A percentile compares a stretch with the other conserved stretches of the same genome.
These are phyloP conservation scores for Erebia ligea DNA, from an alignment of 2,888 invertebrate species.

Conservation along the genomic window DNA sequence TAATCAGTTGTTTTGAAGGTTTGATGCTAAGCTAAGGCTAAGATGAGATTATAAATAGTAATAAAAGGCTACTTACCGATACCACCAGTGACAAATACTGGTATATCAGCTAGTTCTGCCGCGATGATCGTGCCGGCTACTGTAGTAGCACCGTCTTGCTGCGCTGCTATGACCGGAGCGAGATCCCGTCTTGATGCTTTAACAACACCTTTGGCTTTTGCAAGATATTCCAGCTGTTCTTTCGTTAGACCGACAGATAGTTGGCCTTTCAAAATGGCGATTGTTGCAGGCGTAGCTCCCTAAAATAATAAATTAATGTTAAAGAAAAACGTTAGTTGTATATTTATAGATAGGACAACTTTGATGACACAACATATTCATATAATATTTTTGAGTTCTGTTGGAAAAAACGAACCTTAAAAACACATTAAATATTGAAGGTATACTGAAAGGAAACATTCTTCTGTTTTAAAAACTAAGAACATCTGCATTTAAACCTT, in stretches of 20 bases:
- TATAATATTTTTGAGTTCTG: too few relatives aligned
- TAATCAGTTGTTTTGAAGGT: too few relatives aligned
- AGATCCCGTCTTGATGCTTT: constrained; percentile 96
- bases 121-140: constrained; percentile 96
- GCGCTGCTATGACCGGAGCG: constrained; percentile 87
- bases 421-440: too few relatives aligned
- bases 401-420: too few relatives aligned
- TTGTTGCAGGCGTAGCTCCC: constrained; percentile 96
- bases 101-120: constrained; percentile 91
- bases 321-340: not conserved
- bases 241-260: constrained; percentile 90
- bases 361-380: too few relatives aligned
- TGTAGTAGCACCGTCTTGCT: constrained; percentile 95
- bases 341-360: too few relatives aligned
- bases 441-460: too few relatives aligned
- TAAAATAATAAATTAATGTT: constrained; percentile 50
- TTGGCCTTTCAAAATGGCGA: constrained; percentile 93
- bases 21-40: too few relatives aligned
- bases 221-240: constrained; percentile 86
- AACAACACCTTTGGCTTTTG: constrained; percentile 81
- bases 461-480: too few relatives aligned
- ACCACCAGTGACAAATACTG: constrained; percentile 97
- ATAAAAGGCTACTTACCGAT: constrained; percentile 70
- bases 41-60: not conserved
- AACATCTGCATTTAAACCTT: too few relatives aligned